Evolutionary conservation across 2,797 vertebrate species (phyloP), one percentile per base, ranked within the genome.

Genomic region (Clangula hyemalis): DNA sequence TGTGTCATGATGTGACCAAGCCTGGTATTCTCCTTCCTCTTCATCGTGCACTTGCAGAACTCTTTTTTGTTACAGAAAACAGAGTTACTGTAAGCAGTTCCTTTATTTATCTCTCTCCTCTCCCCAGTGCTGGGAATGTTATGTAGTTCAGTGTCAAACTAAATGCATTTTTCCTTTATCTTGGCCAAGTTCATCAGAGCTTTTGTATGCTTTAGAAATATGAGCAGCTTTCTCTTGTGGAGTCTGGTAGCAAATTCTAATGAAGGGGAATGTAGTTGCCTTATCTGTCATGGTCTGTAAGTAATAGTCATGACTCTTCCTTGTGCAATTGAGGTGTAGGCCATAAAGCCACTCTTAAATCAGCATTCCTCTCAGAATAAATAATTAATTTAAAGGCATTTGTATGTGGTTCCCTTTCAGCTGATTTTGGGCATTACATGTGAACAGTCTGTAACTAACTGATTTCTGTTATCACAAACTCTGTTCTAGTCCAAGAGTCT

Each of bases 51-150:
- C 99, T 99, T 89, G 99, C 99, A 1, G 99, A 99, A 78, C 98
- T 99, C 89, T 99, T 99, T 98, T 99, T 99, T 80, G 97, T 99
- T 17, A 98, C 99, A 1, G 99, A 99, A 97, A 98, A 98, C 93
- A 98, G 98, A 72, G 99, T 99, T 78, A 97, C 98, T 85, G 99
- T 99, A 97, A 99, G 99, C 94, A 28, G 10, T 13, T 38, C 34
- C 32, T 79, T 30, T 22, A 6, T 8, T 17, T 32, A 20, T 32
- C 4, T 61, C 47, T 53, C 12, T 13, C 54, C n/a, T 87, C 70
- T 81, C 27, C 49, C 45, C 51, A 19, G 76, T 16, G 34, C 58
- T 72, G 72, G 32, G 32, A 89, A 73, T 16, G 18, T 34, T 17
- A 41, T 2, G 2, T 49, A 60, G 47, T 65, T 62, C 47, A 11